A percentile compares a stretch with the other conserved stretches of the same genome.
Conservation (phyloP, 2,797 vertebrate genomes). For the Galagoides demidoff region DNA sequence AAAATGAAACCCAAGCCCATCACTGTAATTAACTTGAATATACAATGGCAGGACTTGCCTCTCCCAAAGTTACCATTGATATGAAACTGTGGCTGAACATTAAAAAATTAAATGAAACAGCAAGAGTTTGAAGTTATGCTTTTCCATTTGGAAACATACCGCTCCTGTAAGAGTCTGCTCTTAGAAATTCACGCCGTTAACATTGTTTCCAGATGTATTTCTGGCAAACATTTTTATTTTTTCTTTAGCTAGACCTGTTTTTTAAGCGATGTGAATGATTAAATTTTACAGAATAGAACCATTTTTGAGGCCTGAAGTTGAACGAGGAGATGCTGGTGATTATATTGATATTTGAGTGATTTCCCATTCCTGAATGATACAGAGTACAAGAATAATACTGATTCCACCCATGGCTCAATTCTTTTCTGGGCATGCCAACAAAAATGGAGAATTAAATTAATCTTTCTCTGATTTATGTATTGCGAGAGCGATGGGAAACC, state of each 20-base stretch:
- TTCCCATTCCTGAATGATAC: slow-evolving; percentile 43
- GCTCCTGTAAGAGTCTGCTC: slow-evolving; percentile 59
- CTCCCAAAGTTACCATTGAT: not conserved
- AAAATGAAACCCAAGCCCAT: slow-evolving; percentile 21
- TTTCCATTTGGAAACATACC: slow-evolving; percentile 57
- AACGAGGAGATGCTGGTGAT: slow-evolving; percentile 57
- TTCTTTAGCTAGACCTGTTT: slow-evolving; percentile 70
- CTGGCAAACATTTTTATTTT: slow-evolving; percentile 74
- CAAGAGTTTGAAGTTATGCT: slow-evolving; percentile 38
- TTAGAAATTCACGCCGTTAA: slow-evolving; percentile 70
- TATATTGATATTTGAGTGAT: slow-evolving; percentile 44
- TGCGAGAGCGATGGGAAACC: not conserved
- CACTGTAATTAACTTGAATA: slow-evolving; percentile 51
- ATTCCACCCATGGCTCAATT: slow-evolving; percentile 29
- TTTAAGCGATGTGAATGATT: slow-evolving; percentile 65
- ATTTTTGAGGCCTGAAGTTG: slow-evolving; percentile 69
- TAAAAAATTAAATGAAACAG: slow-evolving; percentile 24
- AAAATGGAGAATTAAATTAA: slow-evolving; percentile 44
- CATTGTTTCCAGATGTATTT: slow-evolving; percentile 83
- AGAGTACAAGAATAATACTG: slow-evolving; percentile 26
- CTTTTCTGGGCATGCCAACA: not conserved
- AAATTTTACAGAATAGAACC: slow-evolving; percentile 63
- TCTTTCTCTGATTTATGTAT: slow-evolving; percentile 16
- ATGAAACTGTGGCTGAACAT: not conserved
- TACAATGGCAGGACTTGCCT: not conserved